A percentile compares a stretch with the other conserved stretches of the same genome.
phyloP scores from a whole-genome alignment of 2,888 invertebrate genomes.

The Cephonodes hylas region DNA sequence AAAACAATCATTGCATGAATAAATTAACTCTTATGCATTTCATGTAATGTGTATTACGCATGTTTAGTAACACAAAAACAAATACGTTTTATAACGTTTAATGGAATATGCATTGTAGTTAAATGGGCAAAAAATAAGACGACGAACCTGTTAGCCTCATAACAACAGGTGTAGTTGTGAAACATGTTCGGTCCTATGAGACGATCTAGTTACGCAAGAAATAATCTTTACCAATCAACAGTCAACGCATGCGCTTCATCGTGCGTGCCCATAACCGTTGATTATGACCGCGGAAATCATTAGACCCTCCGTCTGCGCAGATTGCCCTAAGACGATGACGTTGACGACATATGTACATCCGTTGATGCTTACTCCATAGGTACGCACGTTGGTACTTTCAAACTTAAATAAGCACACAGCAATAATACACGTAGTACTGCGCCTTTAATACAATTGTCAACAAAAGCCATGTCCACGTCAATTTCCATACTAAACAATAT shows the following conservation, averaged over 20 bases:
- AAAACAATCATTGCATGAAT: neutral
- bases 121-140: conserved; percentile 33
- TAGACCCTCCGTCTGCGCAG: conserved; percentile 23
- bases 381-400: neutral
- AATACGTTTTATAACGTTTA: conserved; percentile 23
- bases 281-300: conserved; percentile 66
- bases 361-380: neutral
- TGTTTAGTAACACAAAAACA: neutral
- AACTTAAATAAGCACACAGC: neutral
- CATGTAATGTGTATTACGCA: neutral
- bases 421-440: neutral
- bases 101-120: conserved; percentile 17
- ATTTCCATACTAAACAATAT: neutral
- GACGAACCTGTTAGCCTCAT: conserved; percentile 56
- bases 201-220: conserved; percentile 66
- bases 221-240: conserved; percentile 66
- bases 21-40: neutral
- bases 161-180: conserved; percentile 66
- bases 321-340: neutral
- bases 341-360: neutral
- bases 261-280: conserved; percentile 66
- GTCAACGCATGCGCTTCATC: conserved; percentile 52
- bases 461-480: neutral
- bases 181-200: conserved; percentile 59
- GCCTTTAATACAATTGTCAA: neutral